Percentiles rank a stretch among this genome's conserved stretches.
These are phyloP conservation scores for Rugalucina vietnamica DNA, from an alignment of 2,888 invertebrate genomes.

Conservation along the genomic window DNA sequence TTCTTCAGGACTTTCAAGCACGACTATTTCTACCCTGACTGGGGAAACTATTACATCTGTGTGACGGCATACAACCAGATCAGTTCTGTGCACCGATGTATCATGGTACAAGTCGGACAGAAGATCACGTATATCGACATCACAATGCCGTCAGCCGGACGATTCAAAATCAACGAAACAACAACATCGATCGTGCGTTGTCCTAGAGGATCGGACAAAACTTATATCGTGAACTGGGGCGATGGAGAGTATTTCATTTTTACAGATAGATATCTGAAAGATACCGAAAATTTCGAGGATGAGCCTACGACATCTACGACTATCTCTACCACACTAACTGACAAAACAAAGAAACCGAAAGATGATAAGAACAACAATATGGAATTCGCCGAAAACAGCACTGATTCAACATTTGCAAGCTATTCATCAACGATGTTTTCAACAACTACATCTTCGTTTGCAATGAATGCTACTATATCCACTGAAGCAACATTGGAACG, in stretches of 20 bases:
- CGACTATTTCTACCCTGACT: conserved; percentile 73
- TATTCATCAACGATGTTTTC: neutral
- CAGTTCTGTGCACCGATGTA: conserved; percentile 63
- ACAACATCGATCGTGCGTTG: conserved; percentile 71
- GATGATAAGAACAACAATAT: neutral
- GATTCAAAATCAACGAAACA: conserved; percentile 65
- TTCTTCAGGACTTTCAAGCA: conserved; percentile 68
- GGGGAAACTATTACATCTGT: conserved; percentile 79
- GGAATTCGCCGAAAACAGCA: neutral
- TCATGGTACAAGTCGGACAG: conserved; percentile 77
- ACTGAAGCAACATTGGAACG: neutral
- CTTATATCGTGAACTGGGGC: conserved; percentile 73
- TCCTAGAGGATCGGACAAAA: conserved; percentile 77
- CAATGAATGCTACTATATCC: neutral
- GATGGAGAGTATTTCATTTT: conserved; percentile 72
- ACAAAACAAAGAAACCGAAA: neutral
- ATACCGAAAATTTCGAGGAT: conserved; percentile 39
- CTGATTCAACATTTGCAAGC: neutral
- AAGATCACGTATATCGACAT: conserved; percentile 78
- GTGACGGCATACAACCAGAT: conserved; percentile 78
- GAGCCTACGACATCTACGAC: conserved; percentile 32
- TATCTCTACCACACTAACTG: neutral
- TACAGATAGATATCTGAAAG: conserved; percentile 59
- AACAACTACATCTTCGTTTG: neutral
- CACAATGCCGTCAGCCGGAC: conserved; percentile 64